Conservation (phyloP, 2,113 vertebrate species). For the Saimiri boliviensis region DNA sequence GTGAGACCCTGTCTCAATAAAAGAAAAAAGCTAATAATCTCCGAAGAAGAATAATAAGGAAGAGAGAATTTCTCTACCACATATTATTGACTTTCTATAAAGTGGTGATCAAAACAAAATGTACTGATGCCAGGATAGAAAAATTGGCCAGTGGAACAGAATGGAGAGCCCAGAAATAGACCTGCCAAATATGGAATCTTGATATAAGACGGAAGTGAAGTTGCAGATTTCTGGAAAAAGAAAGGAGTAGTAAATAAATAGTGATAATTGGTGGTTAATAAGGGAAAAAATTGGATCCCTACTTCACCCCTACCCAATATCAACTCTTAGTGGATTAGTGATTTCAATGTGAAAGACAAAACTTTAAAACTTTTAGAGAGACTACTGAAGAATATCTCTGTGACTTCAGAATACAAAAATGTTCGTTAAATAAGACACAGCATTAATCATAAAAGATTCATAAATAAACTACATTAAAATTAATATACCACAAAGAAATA, state of each 20-base stretch:
- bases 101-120: neutral
- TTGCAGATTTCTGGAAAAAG: neutral
- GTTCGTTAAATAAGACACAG: neutral
- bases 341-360: neutral
- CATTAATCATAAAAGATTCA: neutral
- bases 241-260: neutral
- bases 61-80: neutral
- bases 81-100: neutral
- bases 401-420: neutral
- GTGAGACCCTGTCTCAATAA: neutral
- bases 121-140: neutral
- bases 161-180: neutral
- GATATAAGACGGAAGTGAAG: neutral
- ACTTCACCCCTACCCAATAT: neutral
- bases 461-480: neutral
- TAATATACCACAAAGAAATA: neutral
- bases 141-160: neutral
- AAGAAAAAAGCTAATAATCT: neutral
- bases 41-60: neutral
- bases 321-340: neutral
- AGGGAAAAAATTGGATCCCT: neutral
- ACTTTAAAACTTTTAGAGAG: neutral
- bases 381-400: neutral
- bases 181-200: neutral
- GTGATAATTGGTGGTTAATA: neutral